Evolutionary conservation across 23 tunicate species (phyloP), one percentile per base, ranked within the genome.

Genomic region (Aplidium turbinatum): DNA sequence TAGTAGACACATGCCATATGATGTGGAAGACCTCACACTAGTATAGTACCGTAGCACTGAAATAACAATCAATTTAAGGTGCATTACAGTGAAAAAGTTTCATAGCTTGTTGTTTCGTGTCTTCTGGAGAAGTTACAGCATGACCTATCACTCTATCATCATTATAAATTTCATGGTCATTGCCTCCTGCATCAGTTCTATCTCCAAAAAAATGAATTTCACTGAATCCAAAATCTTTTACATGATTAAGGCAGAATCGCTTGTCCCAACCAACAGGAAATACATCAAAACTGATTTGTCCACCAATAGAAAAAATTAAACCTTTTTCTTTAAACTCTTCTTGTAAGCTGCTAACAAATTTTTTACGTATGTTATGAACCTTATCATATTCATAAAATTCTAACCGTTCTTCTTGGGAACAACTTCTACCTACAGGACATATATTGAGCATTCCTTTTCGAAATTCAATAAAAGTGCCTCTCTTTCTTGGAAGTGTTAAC

Each of bases 261-360:
- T 95, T 95, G 70, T 95, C 99, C 99, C 99, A 95, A 2, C 99
- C 99, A 52, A 70, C 51, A 13, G 99, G 99, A 75, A 95, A 95
- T 13, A 95, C 99, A 76, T 95, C 99, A 57, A 95, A 79, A 68
- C 92, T 83, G 39, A 95, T 95, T 51, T 95, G 99, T 0, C 99
- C 99, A 38, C 99, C 99, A 56, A 95, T 89, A 0, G 99, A 95
- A 83, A 95, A 95, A 2, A 96, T 95, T 47, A 95, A 55, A 18
- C 87, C 93, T 31, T 76, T 50, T 11, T 82, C 87, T 40, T 42
- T 54, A 74, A 95, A 95, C 51, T 95, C 78, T 33, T 88, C 73
- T 36, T 76, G 63, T 22, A 94, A 54, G 30, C 80, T 31, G 18
- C 42, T 69, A 4, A 87, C 99, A 68, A 94, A 78, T 20, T 77